phyloP scores from a whole-genome alignment of 2,113 vertebrate species.

The Thalassoma bifasciatum region DNA sequence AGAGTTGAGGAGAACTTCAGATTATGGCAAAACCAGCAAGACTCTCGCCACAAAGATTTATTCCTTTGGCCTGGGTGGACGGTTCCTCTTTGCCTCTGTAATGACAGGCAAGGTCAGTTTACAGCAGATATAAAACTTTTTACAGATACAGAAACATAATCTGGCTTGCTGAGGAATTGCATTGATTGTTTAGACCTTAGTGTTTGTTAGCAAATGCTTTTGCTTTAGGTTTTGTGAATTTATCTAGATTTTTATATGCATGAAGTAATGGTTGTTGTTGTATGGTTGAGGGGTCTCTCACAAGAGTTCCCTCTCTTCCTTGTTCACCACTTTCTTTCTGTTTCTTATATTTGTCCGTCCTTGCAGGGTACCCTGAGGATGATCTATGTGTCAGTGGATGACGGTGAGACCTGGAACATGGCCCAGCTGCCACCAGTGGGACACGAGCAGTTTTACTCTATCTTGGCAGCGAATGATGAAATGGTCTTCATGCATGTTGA shows the following conservation, averaged over 20 bases:
- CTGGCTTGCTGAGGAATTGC: not conserved
- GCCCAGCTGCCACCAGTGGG: conserved; percentile 94
- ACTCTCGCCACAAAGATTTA: conserved; percentile 88
- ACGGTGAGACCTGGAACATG: conserved; percentile 92
- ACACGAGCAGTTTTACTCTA: conserved; percentile 96
- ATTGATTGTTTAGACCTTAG: not conserved
- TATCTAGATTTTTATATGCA: no score
- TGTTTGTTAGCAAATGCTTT: not conserved
- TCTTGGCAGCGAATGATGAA: conserved; percentile 90
- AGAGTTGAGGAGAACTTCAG: conserved; percentile 85
- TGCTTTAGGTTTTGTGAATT: no score
- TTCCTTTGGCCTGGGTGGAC: conserved; percentile 92
- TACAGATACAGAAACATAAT: conserved; percentile 18
- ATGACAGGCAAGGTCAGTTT: conserved; percentile 89
- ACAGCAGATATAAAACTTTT: not conserved
- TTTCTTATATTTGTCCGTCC: not conserved
- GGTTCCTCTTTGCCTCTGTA: conserved; percentile 94
- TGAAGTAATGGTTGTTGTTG: no score
- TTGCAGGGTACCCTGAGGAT: conserved; percentile 85
- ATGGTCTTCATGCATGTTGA: conserved; percentile 98
- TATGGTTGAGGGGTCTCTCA: not conserved
- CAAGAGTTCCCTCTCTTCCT: not conserved
- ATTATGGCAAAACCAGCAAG: conserved; percentile 87
- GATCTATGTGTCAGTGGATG: conserved; percentile 91
- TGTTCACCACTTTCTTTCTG: not conserved